Percentiles rank a stretch among this genome's conserved stretches.
These are phyloP conservation scores for Jaculus jaculus DNA, from an alignment of 2,113 vertebrate species.

Conservation along the genomic window DNA sequence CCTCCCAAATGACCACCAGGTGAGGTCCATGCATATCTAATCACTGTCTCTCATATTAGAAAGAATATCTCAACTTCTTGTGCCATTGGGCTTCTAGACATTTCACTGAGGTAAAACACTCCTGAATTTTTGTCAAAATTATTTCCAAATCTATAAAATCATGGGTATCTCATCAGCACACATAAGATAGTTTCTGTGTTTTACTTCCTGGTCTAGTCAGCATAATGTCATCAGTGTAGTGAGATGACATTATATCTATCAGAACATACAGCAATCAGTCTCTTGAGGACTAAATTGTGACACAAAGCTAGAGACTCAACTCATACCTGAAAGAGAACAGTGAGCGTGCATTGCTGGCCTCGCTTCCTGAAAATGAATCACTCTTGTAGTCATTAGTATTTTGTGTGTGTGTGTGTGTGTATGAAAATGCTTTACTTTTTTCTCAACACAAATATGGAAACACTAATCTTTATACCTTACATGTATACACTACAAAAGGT, in stretches of 20 bases:
- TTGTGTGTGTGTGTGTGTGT: too few species aligned
- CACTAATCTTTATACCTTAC: too few species aligned
- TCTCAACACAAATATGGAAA: too few species aligned
- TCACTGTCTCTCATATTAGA: neutral
- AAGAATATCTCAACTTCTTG: neutral
- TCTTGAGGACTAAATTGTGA: neutral
- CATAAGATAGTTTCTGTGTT: neutral
- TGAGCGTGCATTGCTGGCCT: neutral
- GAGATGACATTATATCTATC: neutral
- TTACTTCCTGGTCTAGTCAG: neutral
- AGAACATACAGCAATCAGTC: neutral
- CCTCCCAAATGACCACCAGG: too few species aligned
- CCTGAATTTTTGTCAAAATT: neutral
- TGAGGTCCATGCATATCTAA: too few species aligned
- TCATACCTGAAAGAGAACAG: neutral
- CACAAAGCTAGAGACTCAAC: neutral
- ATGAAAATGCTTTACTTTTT: too few species aligned
- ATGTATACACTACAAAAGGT: too few species aligned
- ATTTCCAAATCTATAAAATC: neutral
- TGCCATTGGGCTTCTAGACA: neutral
- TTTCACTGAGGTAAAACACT: neutral
- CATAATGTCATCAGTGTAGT: neutral
- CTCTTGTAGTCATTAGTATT: too few species aligned
- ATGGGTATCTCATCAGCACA: neutral
- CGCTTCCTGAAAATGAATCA: neutral